Base-by-base conservation (phyloP, 1,140 invertebrate genomes). In the Frieseomelitta varia region DNA sequence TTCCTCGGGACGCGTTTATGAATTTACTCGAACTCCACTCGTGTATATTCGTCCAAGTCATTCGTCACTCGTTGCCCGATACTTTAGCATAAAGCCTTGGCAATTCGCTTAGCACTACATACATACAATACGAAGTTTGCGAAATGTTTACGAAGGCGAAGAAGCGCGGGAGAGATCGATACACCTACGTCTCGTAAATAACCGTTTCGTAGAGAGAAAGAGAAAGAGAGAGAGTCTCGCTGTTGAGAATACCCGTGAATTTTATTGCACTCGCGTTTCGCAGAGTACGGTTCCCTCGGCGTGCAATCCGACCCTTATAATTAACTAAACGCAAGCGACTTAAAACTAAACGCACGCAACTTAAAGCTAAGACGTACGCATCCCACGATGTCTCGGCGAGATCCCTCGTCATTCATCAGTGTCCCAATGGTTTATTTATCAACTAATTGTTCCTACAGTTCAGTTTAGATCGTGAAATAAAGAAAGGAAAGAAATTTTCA, bases 71-170 rank as follows among this genome's bases (percentile, higher is more conserved):
- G 58, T 24, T n/a, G 24, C 24, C 24, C 58, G 24, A 61, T 61
- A 61, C 58, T 61, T 61, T 61, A 12, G 11, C n/a, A n/a, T 12
- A n/a, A 61, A n/a, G 58, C 58, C n/a, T n/a, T 4, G 4, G 12
- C 58, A 61, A 61, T 61, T 61, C 58, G 58, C 12, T n/a, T n/a
- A 61, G 11, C n/a, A 12, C 24, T 47, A 47, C 39, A 47, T 47
- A 47, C 39, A 10, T 24, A 24, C 65, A 30, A 17, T 12, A 21
- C 39, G 30, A 81, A 79, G 84, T 77, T 61, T 55, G 34, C 47
- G 86, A 53, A 55, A 81, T 78, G 82, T 79, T 58, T 65, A 47
- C 58, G 85, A 51, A 71, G 77, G 63, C 58, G 51, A 21, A 11
- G n/a, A 10, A 63, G 53, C 51, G 68, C 14, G 63, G 17, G 27